Percentiles rank a stretch among this genome's conserved stretches.
Conservation (phyloP, 2,113 vertebrate species). For the Microcebus griseorufus region DNA sequence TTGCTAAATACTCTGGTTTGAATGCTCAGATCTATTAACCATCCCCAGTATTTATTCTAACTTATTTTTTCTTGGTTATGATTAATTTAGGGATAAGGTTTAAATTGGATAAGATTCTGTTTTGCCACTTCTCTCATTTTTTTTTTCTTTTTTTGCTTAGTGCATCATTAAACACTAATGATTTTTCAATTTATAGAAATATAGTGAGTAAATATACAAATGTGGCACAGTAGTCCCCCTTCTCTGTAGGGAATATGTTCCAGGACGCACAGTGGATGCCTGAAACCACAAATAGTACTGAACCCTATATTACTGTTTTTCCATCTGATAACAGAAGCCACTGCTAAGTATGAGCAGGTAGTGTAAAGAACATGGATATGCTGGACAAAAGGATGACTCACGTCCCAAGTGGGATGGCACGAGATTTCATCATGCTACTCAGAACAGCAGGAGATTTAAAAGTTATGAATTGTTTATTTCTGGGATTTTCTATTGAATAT, state of each 20-base stretch:
- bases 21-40: neutral
- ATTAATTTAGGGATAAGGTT: conserved; percentile 19
- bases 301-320: neutral
- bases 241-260: neutral
- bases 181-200: conserved; percentile 31
- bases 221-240: neutral
- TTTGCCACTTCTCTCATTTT: conserved; percentile 1
- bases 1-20: neutral
- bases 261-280: neutral
- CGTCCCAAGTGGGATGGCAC: neutral
- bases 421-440: neutral
- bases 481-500: neutral
- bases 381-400: neutral
- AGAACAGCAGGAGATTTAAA: neutral
- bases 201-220: conserved; percentile 12
- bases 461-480: neutral
- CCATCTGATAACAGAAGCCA: neutral
- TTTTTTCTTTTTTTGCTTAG: neutral
- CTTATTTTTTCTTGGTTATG: neutral
- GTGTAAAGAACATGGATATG: neutral
- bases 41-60: neutral
- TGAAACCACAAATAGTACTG: neutral
- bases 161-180: neutral
- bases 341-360: neutral
- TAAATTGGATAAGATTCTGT: neutral